A percentile compares a stretch with the other conserved stretches of the same genome.
Evolutionary conservation across 2,888 invertebrate genomes (phyloP).

Genomic region (Choristoneura rosaceana): DNA sequence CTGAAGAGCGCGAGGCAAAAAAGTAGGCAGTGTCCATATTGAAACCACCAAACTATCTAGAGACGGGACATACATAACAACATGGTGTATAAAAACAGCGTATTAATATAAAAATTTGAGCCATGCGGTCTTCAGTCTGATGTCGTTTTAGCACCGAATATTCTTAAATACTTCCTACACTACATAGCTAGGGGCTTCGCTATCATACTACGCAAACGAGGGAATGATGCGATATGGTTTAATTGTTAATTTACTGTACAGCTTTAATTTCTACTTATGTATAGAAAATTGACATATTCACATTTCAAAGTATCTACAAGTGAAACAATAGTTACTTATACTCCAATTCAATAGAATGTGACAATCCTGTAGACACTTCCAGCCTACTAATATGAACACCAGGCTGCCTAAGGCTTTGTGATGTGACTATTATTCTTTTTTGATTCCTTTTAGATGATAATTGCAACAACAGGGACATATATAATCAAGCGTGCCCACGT

Average conservation of each 20-base stretch:
- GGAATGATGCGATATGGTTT: conserved; percentile 78
- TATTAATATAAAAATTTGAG: conserved; percentile 68
- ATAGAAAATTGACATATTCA: conserved; percentile 35
- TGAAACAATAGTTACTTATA: no score
- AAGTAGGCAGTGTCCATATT: neutral
- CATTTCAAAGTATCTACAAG: conserved; percentile 2
- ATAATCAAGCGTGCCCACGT: no score
- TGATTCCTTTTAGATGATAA: no score
- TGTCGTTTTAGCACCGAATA: conserved; percentile 76
- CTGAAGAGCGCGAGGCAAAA: neutral
- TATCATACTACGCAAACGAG: conserved; percentile 72
- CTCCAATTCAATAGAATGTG: no score
- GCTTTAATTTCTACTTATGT: conserved; percentile 40
- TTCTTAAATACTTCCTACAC: conserved; percentile 62
- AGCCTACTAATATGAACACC: no score
- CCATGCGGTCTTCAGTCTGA: conserved; percentile 73
- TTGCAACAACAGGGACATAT: no score
- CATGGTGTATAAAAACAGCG: conserved; percentile 46
- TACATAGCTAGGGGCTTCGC: conserved; percentile 68
- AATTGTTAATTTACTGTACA: conserved; percentile 44
- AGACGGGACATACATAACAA: neutral
- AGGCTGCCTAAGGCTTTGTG: no score
- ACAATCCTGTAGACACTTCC: no score
- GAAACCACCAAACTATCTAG: neutral
- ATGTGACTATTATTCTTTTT: no score